A percentile compares a stretch with the other conserved stretches of the same genome.
Conservation (phyloP, 2,888 invertebrate species). For the Mylabris sibirica region DNA sequence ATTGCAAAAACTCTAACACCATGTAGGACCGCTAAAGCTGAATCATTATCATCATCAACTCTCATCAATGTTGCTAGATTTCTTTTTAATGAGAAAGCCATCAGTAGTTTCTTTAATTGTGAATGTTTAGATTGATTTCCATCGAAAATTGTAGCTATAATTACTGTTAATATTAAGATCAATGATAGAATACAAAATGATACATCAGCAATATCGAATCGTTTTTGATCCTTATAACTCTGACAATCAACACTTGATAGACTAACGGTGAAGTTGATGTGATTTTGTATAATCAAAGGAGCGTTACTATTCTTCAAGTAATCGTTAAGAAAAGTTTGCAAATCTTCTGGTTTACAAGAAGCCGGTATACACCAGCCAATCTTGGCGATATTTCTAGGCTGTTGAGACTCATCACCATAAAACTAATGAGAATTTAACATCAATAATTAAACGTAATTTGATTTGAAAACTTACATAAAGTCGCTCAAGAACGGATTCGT, state of each 20-base stretch:
- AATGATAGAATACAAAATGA: constrained; percentile 54
- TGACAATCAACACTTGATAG: constrained; percentile 50
- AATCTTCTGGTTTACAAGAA: constrained; percentile 45
- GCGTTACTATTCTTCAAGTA: constrained; percentile 44
- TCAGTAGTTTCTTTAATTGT: constrained; percentile 35
- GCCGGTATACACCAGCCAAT: constrained; percentile 53
- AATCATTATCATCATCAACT: constrained; percentile 59
- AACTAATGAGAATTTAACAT: constrained; percentile 37
- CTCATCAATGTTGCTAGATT: constrained; percentile 59
- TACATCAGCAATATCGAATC: constrained; percentile 52
- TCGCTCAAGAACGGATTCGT: constrained; percentile 51
- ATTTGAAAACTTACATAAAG: constrained; percentile 53
- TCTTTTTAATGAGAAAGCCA: constrained; percentile 53
- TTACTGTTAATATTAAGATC: constrained; percentile 49
- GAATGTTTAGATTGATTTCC: constrained; percentile 35
- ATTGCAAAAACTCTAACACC: constrained; percentile 68
- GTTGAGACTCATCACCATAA: constrained; percentile 48
- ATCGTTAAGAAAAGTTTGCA: constrained; percentile 42
- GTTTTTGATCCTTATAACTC: constrained; percentile 45
- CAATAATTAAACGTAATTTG: not conserved
- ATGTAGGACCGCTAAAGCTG: constrained; percentile 65
- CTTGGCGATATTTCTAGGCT: constrained; percentile 45
- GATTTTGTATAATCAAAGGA: constrained; percentile 47
- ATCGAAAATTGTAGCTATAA: constrained; percentile 57
- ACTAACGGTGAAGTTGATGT: constrained; percentile 48